These are phyloP conservation scores for Allobates femoralis DNA, from an alignment of 2,797 vertebrate genomes.

Conservation along the genomic window DNA sequence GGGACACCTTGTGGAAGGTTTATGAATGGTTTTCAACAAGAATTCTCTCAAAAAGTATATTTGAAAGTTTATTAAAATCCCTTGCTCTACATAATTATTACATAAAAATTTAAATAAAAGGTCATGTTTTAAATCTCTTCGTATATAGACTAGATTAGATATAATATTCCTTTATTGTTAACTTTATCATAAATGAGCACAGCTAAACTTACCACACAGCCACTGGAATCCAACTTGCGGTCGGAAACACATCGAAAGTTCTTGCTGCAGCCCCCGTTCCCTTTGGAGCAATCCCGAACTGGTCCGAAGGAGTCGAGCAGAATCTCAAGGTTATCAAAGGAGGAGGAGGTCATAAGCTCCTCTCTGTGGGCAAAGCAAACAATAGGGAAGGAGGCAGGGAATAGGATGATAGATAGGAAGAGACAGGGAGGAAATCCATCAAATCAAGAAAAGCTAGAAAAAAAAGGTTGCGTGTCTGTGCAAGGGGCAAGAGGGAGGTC, in stretches of 20 bases:
- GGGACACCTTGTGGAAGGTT: too few species aligned
- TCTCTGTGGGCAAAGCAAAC: constrained; percentile 78
- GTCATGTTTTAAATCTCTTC: too few species aligned
- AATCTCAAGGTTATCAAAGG: constrained; percentile 96
- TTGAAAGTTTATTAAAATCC: too few species aligned
- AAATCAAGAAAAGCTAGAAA: constrained; percentile 39
- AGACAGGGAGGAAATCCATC: constrained; percentile 34
- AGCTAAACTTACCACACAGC: constrained; percentile 86
- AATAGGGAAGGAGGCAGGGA: constrained; percentile 34
- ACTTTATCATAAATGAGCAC: constrained; percentile 51
- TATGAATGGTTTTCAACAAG: too few species aligned
- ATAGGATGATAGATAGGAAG: constrained; percentile 36
- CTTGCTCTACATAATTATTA: too few species aligned
- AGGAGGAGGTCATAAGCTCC: constrained; percentile 97
- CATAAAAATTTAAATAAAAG: too few species aligned
- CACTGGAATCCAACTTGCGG: constrained; percentile 94
- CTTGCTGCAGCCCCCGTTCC: constrained; percentile 96
- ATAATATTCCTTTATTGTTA: not conserved
- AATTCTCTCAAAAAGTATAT: too few species aligned
- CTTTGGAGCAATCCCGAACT: constrained; percentile 94
- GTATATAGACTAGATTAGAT: too few species aligned
- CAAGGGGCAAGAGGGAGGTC: constrained; percentile 36
- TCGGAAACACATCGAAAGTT: constrained; percentile 98
- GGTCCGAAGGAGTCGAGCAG: constrained; percentile 96
- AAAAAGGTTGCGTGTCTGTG: not conserved